Evolutionary conservation across 2,888 invertebrate genomes (phyloP), one percentile per base, ranked within the genome.

Genomic region (Steinernema carpocapsae): DNA sequence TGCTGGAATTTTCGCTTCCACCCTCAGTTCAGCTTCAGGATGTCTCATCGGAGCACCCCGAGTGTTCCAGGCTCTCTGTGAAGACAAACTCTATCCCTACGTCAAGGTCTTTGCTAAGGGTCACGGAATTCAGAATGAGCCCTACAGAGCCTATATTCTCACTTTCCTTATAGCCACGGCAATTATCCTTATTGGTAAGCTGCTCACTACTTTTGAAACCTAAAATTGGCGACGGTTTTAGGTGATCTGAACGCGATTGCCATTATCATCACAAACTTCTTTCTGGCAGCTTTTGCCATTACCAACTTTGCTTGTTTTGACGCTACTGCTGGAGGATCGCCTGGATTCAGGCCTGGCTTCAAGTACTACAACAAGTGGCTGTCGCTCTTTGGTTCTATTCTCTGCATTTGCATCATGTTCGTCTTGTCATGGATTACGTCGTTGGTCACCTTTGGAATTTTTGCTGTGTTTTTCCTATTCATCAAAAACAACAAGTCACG

Each of bases 1-100:
- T 88, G 94, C 93, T 1, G 97, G 97, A 0, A 95, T 97, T 87
- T 95, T 95, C 90, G 95, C 97, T 0, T 96, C 97, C 1, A 96
- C 97, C 0, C 90, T 97, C 10, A 95, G 95, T 71, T 96, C 96
- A 0, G 95, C 97, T 0, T 90, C 97, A 51, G 97, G 96, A 0
- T 95, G 95, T 89, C 90, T 97, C 78, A 91, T 97, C 48, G 95
- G 95, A 0, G 97, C 97, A 1, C 97, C 97, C 1, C 90, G 90
- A 85, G 89, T 81, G 17, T 83, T 81, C 51, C 80, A 80, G 48
- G 95, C 95, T 0, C 90, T 97, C 70, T 95, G 95, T 72, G 93
- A 93, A 74, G 97, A 97, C 90, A 92, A 92, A 85, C 93, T 97
- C 81, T 97, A 96, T 89, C 97, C 97, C 0, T 93, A 94, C 7